These are phyloP conservation scores for Cotesia typhae DNA, from an alignment of 1,140 invertebrate species.

Conservation along the genomic window DNA sequence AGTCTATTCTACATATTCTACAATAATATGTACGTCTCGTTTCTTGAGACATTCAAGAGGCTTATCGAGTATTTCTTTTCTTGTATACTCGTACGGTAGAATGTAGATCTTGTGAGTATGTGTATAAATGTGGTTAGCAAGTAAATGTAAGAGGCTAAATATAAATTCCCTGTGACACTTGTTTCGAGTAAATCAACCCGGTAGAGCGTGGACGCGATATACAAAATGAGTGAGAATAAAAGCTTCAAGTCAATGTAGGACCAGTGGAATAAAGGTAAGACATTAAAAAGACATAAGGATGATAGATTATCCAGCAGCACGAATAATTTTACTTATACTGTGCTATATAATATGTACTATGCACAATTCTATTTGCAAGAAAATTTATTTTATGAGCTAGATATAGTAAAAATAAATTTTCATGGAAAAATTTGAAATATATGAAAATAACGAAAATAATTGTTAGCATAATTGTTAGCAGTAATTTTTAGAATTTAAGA, in stretches of 20 bases:
- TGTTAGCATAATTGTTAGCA: too few species aligned
- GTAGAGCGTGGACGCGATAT: slow-evolving; percentile 32
- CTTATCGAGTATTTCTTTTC: slow-evolving; percentile 20
- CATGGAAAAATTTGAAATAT: too few species aligned
- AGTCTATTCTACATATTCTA: neutral
- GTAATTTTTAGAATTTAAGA: too few species aligned
- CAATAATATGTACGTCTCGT: slow-evolving; percentile 3
- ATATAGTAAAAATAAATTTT: too few species aligned
- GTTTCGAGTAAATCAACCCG: slow-evolving; percentile 60
- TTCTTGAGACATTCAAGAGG: slow-evolving; percentile 12
- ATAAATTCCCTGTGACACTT: slow-evolving; percentile 56
- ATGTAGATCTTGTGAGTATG: too few species aligned
- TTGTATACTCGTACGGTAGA: neutral
- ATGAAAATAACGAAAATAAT: too few species aligned
- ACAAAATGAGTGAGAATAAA: slow-evolving; percentile 20
- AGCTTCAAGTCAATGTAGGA: slow-evolving; percentile 20
- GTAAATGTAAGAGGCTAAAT: slow-evolving; percentile 42
- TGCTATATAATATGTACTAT: too few species aligned
- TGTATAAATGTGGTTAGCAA: too few species aligned
- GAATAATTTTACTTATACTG: neutral
- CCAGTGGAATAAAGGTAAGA: slow-evolving; percentile 20
- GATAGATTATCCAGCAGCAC: slow-evolving; percentile 29
- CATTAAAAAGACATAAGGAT: slow-evolving; percentile 32
- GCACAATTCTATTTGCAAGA: too few species aligned
- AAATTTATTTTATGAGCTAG: too few species aligned